These are phyloP conservation scores for Melanostigma gelatinosum DNA, from an alignment of 2,113 vertebrate species.

Conservation along the genomic window DNA sequence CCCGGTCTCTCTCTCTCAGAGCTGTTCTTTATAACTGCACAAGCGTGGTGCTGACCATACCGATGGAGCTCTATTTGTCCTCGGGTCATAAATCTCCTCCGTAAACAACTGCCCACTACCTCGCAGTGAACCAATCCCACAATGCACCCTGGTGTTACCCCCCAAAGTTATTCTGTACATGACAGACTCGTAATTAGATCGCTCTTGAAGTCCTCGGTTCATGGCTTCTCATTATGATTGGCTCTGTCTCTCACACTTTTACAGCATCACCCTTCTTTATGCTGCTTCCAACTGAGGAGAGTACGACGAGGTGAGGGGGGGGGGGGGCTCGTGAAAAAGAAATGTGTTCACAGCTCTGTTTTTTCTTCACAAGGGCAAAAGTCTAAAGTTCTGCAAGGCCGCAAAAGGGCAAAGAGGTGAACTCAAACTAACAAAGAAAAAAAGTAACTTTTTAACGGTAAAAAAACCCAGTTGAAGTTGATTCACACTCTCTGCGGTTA, in stretches of 20 bases:
- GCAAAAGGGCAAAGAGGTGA: slow-evolving; percentile 20
- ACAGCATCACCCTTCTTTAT: slow-evolving; percentile 13
- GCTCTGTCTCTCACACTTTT: slow-evolving; percentile 13
- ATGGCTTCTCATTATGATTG: background rate
- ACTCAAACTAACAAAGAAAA: slow-evolving; percentile 7
- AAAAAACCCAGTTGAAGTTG: background rate
- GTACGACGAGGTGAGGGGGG: slow-evolving; percentile 21
- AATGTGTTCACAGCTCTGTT: slow-evolving; percentile 25
- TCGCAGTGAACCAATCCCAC: slow-evolving; percentile 16
- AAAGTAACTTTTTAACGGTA: background rate
- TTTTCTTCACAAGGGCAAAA: slow-evolving; percentile 29
- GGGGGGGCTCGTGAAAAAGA: slow-evolving; percentile 41
- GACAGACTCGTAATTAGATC: slow-evolving; percentile 26
- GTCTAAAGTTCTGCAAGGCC: slow-evolving; percentile 27
- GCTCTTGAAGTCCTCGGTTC: slow-evolving; percentile 1
- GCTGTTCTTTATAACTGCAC: slow-evolving; percentile 43
- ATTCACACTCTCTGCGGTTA: slow-evolving; percentile 8
- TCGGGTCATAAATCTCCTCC: slow-evolving; percentile 50
- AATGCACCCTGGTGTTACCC: background rate
- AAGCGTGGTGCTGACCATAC: slow-evolving; percentile 55
- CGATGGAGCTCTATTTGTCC: slow-evolving; percentile 48
- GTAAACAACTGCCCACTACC: slow-evolving; percentile 40
- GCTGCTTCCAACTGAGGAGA: slow-evolving; percentile 21
- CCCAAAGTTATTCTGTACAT: background rate
- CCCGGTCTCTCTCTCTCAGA: slow-evolving; percentile 32